Conservation (phyloP, 2,797 vertebrate genomes). For the Pterois miles region DNA sequence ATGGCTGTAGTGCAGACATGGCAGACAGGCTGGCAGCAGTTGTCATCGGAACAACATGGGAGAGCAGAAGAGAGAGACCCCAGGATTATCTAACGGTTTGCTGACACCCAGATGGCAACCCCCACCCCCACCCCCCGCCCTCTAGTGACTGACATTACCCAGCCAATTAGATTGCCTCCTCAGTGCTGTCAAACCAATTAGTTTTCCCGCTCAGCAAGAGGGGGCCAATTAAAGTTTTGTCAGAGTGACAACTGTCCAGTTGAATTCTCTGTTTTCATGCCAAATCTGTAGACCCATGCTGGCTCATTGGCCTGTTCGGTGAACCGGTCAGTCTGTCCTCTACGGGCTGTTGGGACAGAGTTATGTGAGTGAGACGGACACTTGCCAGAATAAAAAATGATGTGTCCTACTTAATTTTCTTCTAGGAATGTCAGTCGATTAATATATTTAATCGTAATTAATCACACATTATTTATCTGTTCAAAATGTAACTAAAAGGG, state of each 20-base stretch:
- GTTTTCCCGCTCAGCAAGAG: constrained; percentile 54
- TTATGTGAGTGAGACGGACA: not conserved
- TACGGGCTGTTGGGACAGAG: not conserved
- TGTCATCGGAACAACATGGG: constrained; percentile 52
- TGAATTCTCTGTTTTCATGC: constrained; percentile 46
- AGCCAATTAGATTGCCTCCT: constrained; percentile 75
- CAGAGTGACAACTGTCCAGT: constrained; percentile 60
- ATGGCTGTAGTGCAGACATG: constrained; percentile 11
- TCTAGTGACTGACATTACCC: constrained; percentile 66
- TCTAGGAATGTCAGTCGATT: too few relatives aligned
- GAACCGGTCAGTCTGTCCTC: constrained; percentile 28
- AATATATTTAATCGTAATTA: too few relatives aligned
- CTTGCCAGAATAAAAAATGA: not conserved
- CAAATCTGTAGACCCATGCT: constrained; percentile 24
- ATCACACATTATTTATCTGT: too few relatives aligned
- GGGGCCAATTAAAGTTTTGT: constrained; percentile 58
- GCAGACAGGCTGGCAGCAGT: constrained; percentile 67
- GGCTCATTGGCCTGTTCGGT: constrained; percentile 15
- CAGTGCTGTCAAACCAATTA: constrained; percentile 71
- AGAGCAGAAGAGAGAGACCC: constrained; percentile 51
- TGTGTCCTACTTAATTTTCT: too few relatives aligned
- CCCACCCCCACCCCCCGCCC: constrained; percentile 24
- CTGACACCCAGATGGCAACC: constrained; percentile 88
- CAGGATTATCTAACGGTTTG: constrained; percentile 83
- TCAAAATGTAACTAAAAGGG: too few relatives aligned